phyloP scores from a whole-genome alignment of 2,888 invertebrate species.

The Arctia plantaginis region DNA sequence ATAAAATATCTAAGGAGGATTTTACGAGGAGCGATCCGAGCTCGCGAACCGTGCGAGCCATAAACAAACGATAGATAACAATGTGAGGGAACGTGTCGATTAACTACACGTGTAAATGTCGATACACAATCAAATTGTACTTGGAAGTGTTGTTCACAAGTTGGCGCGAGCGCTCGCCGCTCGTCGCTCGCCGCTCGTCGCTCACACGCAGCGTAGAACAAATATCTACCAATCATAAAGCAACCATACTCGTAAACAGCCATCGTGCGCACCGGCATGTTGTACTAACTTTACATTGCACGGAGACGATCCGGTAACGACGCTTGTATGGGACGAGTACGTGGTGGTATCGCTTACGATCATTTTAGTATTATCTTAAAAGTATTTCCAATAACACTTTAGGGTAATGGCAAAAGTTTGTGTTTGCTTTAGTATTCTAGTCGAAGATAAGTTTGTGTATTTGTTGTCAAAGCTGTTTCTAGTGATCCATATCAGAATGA shows the following conservation, averaged over 20 bases:
- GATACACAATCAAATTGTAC: slow-evolving; percentile 1
- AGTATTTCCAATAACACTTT: slow-evolving; percentile 12
- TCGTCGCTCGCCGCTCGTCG: background rate
- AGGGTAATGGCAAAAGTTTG: slow-evolving; percentile 8
- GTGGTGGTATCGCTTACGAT: background rate
- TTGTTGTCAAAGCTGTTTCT: background rate
- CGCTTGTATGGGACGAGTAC: background rate
- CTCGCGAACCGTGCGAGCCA: background rate
- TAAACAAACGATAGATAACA: slow-evolving; percentile 13
- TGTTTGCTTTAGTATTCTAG: too few species aligned
- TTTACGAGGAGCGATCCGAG: slow-evolving; percentile 7
- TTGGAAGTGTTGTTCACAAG: background rate
- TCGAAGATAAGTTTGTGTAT: background rate
- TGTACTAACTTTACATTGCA: slow-evolving; percentile 6
- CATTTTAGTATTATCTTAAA: background rate
- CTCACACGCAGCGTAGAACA: slow-evolving; percentile 10
- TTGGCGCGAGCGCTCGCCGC: background rate
- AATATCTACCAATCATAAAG: background rate
- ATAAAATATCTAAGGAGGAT: slow-evolving; percentile 17
- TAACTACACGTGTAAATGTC: background rate
- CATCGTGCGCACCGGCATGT: background rate
- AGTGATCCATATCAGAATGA: background rate
- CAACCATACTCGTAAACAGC: slow-evolving; percentile 16
- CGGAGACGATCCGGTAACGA: background rate
- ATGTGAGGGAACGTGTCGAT: background rate